phyloP scores from a whole-genome alignment of 1,140 invertebrate species.

The Pogonus chalceus region DNA sequence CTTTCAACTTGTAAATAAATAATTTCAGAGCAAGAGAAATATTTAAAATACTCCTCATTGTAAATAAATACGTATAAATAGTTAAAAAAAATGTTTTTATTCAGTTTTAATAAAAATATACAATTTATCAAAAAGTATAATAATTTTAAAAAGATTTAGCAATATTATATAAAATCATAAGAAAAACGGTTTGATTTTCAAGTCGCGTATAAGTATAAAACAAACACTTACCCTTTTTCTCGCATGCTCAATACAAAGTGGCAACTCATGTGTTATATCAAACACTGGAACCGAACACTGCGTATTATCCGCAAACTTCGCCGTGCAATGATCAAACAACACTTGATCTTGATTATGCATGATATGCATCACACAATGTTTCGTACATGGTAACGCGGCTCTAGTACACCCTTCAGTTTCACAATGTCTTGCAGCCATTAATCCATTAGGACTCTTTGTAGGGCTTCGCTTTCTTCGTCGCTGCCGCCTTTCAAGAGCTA shows the following conservation, averaged over 20 bases:
- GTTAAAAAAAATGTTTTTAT: background rate
- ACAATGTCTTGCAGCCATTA: conserved; percentile 23
- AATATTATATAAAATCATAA: too few relatives aligned
- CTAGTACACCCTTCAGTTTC: conserved; percentile 41
- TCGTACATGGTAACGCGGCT: conserved; percentile 65
- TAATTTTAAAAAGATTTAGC: too few relatives aligned
- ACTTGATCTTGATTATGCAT: conserved; percentile 79
- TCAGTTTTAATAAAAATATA: conserved; percentile 4
- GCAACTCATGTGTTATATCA: conserved; percentile 72
- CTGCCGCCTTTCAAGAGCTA: background rate
- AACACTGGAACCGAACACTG: conserved; percentile 82
- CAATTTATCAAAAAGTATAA: background rate
- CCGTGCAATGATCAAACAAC: conserved; percentile 81
- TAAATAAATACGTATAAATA: too few relatives aligned
- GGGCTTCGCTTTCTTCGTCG: background rate
- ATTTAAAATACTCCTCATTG: too few relatives aligned
- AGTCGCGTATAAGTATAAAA: conserved; percentile 15
- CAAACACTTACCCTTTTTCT: conserved; percentile 48
- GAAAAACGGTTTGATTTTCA: too few relatives aligned
- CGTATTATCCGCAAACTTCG: conserved; percentile 76
- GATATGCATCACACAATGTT: conserved; percentile 77
- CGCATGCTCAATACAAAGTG: conserved; percentile 73
- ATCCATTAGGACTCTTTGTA: conserved; percentile 11
- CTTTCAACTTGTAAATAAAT: too few relatives aligned
- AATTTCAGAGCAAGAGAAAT: too few relatives aligned